A percentile compares a stretch with the other conserved stretches of the same genome.
phyloP scores from a whole-genome alignment of 2,797 vertebrate genomes.

The Artibeus jamaicensis region DNA sequence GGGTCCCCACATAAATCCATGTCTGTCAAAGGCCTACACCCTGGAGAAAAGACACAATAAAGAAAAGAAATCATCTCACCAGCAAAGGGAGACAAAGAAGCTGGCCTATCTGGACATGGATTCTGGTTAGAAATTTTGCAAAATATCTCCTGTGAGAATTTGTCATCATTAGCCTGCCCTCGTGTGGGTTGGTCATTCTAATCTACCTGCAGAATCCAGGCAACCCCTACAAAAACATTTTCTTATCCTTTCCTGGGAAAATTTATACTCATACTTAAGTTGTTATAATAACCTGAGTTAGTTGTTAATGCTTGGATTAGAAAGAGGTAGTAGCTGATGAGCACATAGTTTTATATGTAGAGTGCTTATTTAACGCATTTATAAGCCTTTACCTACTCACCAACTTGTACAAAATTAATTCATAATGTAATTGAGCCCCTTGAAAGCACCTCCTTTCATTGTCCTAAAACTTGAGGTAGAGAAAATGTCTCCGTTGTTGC shows the following conservation, averaged over 20 bases:
- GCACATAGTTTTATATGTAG: background rate
- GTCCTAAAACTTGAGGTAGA: background rate
- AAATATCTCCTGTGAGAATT: background rate
- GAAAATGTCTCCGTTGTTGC: background rate
- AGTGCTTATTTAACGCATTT: background rate
- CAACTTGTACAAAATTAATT: background rate
- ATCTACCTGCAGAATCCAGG: background rate
- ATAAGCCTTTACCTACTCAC: background rate
- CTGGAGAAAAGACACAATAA: background rate
- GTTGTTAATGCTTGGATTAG: background rate
- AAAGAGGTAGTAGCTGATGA: background rate
- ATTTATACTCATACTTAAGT: background rate
- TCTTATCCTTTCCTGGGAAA: background rate
- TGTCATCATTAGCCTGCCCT: background rate
- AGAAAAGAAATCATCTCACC: background rate
- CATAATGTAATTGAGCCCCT: background rate
- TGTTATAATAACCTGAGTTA: background rate
- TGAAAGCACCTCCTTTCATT: background rate
- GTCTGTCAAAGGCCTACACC: background rate
- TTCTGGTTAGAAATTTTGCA: constrained; percentile 3
- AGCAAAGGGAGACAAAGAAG: background rate
- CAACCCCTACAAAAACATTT: background rate
- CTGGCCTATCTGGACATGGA: background rate
- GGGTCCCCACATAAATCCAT: background rate
- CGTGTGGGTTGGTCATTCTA: background rate